phyloP scores from a whole-genome alignment of 2,797 vertebrate genomes.

The Bovichtus variegatus region DNA sequence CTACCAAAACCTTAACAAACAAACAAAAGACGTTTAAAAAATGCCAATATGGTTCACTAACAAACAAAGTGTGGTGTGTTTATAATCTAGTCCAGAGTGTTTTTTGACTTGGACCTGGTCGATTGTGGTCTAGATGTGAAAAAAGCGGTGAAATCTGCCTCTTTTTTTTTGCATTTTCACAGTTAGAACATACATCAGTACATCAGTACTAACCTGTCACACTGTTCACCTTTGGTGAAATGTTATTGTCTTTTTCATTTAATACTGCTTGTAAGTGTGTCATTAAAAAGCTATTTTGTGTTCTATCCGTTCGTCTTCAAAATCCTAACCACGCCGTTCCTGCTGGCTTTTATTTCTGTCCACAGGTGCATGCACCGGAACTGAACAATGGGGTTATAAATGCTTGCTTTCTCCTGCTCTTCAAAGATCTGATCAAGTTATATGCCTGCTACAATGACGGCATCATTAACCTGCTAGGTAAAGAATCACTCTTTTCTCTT shows the following conservation, averaged over 20 bases:
- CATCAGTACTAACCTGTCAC: not conserved
- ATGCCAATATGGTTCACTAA: no score
- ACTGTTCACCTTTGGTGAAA: not conserved
- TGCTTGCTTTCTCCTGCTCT: constrained; percentile 96
- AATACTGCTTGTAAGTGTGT: not conserved
- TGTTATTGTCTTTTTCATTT: not conserved
- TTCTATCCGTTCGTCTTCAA: not conserved
- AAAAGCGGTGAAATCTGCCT: no score
- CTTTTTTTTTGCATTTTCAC: no score
- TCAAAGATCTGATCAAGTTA: constrained; percentile 99
- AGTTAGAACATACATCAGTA: no score
- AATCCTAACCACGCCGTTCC: not conserved
- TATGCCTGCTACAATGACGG: constrained; percentile 99
- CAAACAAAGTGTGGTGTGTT: no score
- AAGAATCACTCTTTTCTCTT: constrained; percentile 44
- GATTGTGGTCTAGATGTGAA: no score
- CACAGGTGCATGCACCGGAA: constrained; percentile 93
- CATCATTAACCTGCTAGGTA: constrained; percentile 98
- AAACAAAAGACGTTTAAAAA: no score
- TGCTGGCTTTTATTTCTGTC: constrained; percentile 12
- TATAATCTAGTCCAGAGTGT: no score
- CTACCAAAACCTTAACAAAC: no score
- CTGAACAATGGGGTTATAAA: constrained; percentile 97
- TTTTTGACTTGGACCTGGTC: no score
- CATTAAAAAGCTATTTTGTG: not conserved